Evolutionary conservation across 2,113 vertebrate genomes (phyloP), one percentile per base, ranked within the genome.

Genomic region (Illadopsis cleaveri): DNA sequence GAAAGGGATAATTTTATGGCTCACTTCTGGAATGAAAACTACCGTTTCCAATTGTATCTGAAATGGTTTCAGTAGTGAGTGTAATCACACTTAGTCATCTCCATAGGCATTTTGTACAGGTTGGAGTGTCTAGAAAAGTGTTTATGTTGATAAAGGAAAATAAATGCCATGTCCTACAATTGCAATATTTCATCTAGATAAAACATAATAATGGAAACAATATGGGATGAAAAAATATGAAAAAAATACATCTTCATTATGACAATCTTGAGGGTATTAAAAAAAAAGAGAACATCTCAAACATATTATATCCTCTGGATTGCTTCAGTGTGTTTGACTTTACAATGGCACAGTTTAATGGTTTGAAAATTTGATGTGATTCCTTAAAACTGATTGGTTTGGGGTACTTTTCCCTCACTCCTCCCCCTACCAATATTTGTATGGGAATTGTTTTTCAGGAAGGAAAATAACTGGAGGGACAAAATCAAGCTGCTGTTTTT

Each of bases 391-490:
- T 11, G 10, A 2, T 19, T 18, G 22, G 9, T 44, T 33, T 3
- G 25, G 61, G 38, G 4, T 28, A 15, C 19, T 54, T 12, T 1
- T 4, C 7, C 37, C 14, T 37, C 22, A 40, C 20, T 23, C 3
- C 40, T 48, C 0, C 1, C 1, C 11, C 2, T 7, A 4, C 8
- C 4, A 31, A 1, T 37, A 44, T 15, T 25, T 56, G 9, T 40
- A 40, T 33, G 19, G 33, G 12, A 10, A 7, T 37, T 79, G n/a
- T 79, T 68, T 31, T 72, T 54, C 15, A 17, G 48, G 28, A 58
- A 93, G 92, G 8, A 15, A 72, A 84, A 76, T 15, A 69, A 15
- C 84, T 80, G 37, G 66, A 71, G 89, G 56, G 47, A 15, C 44
- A 94, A 83, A 76, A 68, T 12, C 0, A 5, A 77, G 48, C 24